A percentile compares a stretch with the other conserved stretches of the same genome.
These are phyloP conservation scores for Melangyna quadrimaculata DNA, from an alignment of 2,888 invertebrate genomes.

Conservation along the genomic window DNA sequence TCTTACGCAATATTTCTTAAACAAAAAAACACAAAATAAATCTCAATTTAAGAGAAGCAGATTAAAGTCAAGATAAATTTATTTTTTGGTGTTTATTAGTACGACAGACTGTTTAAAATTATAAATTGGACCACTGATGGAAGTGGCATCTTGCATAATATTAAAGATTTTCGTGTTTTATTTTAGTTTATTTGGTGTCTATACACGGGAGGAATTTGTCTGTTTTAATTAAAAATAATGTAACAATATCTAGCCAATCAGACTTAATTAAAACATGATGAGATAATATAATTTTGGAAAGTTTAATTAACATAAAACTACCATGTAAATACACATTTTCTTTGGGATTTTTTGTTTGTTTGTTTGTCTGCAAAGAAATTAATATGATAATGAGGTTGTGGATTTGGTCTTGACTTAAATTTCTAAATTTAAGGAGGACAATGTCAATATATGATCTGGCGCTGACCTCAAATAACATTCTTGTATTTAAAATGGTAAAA, in stretches of 20 bases:
- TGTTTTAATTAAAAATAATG: slow-evolving; percentile 36
- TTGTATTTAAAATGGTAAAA: background rate
- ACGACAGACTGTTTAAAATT: background rate
- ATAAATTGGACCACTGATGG: slow-evolving; percentile 3
- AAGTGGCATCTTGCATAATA: slow-evolving; percentile 7
- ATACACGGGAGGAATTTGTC: slow-evolving; percentile 30
- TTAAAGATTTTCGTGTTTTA: slow-evolving; percentile 8
- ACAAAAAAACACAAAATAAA: slow-evolving; percentile 11
- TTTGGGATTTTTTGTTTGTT: background rate
- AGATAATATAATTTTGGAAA: slow-evolving; percentile 18
- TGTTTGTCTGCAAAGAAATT: background rate
- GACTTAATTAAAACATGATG: background rate
- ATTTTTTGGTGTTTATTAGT: slow-evolving; percentile 47
- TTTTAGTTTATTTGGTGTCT: background rate
- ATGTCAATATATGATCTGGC: background rate
- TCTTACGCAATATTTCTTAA: slow-evolving; percentile 56
- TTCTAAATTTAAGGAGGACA: slow-evolving; percentile 11
- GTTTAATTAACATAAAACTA: slow-evolving; percentile 4
- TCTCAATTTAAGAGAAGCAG: slow-evolving; percentile 51
- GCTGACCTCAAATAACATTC: background rate
- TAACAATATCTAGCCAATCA: background rate
- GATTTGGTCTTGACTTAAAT: slow-evolving; percentile 13
- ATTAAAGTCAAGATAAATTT: slow-evolving; percentile 43
- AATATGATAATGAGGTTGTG: background rate
- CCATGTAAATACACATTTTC: background rate